phyloP scores from a whole-genome alignment of 1,140 invertebrate genomes.

The Drosophila sucinea region DNA sequence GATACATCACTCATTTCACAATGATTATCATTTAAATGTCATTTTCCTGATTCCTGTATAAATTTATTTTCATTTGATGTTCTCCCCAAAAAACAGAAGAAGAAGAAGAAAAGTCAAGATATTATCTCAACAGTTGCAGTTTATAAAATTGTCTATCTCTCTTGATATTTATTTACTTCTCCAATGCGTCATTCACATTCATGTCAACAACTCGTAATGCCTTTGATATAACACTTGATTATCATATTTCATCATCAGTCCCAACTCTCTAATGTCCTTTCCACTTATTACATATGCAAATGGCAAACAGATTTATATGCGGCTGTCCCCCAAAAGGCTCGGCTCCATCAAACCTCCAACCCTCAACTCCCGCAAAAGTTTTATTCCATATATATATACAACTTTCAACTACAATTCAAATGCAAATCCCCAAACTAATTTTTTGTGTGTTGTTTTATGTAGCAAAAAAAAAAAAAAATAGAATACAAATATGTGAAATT shows the following conservation, averaged over 20 bases:
- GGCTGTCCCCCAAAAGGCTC: neutral
- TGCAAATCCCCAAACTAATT: conserved; percentile 81
- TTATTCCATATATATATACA: conserved; percentile 14
- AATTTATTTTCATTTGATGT: neutral
- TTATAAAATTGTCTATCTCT: neutral
- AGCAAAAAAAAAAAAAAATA: neutral
- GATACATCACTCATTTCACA: neutral
- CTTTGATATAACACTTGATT: conserved; percentile 57
- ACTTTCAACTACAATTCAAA: conserved; percentile 64
- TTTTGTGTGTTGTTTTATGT: conserved; percentile 46
- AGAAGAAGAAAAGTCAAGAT: neutral
- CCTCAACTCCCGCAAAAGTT: neutral
- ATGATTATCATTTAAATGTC: neutral
- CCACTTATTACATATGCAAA: conserved; percentile 75
- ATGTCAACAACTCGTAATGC: conserved; percentile 45
- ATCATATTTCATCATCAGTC: conserved; percentile 55
- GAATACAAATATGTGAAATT: conserved; percentile 50
- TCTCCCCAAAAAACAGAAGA: neutral
- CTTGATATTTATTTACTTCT: conserved; percentile 1
- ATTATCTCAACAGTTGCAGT: neutral
- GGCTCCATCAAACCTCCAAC: neutral
- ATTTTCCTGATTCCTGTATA: neutral
- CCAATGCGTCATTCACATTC: conserved; percentile 36
- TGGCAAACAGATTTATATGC: conserved; percentile 70
- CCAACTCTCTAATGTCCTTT: conserved; percentile 46